A percentile compares a stretch with the other conserved stretches of the same genome.
phyloP scores from a whole-genome alignment of 2,113 vertebrate species.

The Hemichromis elongatus region DNA sequence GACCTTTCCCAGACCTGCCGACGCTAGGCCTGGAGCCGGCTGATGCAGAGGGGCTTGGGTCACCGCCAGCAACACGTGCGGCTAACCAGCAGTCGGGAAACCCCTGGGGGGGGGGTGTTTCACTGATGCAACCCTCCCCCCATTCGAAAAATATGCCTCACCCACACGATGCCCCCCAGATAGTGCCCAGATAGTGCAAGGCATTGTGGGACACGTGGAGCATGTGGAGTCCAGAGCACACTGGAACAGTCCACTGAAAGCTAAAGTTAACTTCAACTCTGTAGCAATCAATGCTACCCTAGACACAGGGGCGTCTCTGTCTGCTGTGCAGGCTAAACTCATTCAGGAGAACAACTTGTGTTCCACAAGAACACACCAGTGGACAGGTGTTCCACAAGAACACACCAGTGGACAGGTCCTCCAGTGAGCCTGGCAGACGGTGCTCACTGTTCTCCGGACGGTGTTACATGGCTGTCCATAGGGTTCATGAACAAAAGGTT shows the following conservation, averaged over 20 bases:
- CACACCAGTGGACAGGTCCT: background rate
- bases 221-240: rapidly evolving
- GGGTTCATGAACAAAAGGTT: too few species aligned
- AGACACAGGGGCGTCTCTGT: background rate
- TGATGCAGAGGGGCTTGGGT: rapidly evolving
- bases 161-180: rapidly evolving
- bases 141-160: background rate
- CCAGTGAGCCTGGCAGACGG: too few species aligned
- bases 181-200: background rate
- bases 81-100: background rate
- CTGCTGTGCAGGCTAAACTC: background rate
- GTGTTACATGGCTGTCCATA: too few species aligned
- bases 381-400: too few species aligned
- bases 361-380: background rate
- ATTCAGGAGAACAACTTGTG: background rate
- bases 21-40: background rate
- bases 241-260: background rate
- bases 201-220: background rate
- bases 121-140: background rate
- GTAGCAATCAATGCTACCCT: background rate
- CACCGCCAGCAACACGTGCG: rapidly evolving
- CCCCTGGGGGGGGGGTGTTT: background rate
- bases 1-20: background rate
- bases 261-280: background rate
- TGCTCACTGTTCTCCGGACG: rapidly evolving